Conservation (phyloP, 35 echinoderm and acorn worm genomes). For the Lytechinus pictus region DNA sequence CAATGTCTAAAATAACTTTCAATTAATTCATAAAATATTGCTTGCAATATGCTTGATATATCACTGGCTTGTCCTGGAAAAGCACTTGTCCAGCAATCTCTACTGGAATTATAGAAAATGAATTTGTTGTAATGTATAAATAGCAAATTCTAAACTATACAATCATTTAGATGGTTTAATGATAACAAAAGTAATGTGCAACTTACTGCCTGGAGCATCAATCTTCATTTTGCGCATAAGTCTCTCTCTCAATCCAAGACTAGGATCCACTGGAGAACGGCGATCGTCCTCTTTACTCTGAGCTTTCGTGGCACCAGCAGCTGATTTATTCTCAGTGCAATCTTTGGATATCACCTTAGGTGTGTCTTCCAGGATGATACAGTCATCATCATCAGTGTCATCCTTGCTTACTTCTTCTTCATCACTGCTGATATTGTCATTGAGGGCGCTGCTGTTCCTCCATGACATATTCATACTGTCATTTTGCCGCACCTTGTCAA, state of each 20-base stretch:
- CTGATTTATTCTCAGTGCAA: not conserved
- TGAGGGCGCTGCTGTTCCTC: not conserved
- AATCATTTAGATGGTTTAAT: too few species aligned
- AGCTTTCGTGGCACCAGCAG: not conserved
- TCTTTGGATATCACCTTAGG: not conserved
- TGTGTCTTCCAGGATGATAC: slow-evolving; percentile 14
- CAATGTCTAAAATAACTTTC: too few species aligned
- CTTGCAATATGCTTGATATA: too few species aligned
- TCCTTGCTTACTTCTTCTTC: slow-evolving; percentile 21
- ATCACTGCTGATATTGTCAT: not conserved
- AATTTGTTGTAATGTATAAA: too few species aligned
- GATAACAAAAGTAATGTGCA: not conserved
- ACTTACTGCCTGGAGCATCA: not conserved
- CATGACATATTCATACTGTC: not conserved
- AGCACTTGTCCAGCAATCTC: too few species aligned
- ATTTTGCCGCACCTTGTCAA: not conserved
- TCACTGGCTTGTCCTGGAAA: too few species aligned
- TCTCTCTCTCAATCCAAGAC: slow-evolving; percentile 23
- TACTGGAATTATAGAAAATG: too few species aligned
- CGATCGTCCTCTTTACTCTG: not conserved
- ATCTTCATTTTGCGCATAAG: slow-evolving; percentile 42
- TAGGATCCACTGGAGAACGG: slow-evolving; percentile 29
- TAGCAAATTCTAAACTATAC: too few species aligned
- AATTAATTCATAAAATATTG: too few species aligned
- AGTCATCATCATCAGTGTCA: slow-evolving; percentile 42